These are phyloP conservation scores for Prenolepis imparis DNA, from an alignment of 2,888 invertebrate genomes.

Conservation along the genomic window DNA sequence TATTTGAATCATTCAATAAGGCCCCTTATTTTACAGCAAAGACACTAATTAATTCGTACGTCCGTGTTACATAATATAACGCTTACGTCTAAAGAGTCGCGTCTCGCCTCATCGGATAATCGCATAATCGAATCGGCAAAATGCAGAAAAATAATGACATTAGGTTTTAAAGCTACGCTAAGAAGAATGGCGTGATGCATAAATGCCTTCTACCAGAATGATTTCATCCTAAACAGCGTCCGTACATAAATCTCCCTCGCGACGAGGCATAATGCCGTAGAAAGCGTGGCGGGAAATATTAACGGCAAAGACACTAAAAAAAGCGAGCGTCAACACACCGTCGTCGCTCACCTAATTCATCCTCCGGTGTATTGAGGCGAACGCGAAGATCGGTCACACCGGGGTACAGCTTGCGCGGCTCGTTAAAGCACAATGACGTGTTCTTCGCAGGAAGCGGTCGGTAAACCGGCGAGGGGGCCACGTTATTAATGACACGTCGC, in stretches of 20 bases:
- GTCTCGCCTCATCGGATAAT: background rate
- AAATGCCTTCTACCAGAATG: background rate
- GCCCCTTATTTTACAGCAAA: background rate
- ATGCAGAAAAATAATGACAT: background rate
- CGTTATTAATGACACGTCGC: constrained; percentile 34
- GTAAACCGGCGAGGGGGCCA: background rate
- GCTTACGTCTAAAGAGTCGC: background rate
- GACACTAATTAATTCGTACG: background rate
- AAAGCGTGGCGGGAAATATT: background rate
- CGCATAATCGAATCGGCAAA: background rate
- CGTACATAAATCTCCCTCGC: constrained; percentile 9
- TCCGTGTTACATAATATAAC: background rate
- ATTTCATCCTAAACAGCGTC: constrained; percentile 23
- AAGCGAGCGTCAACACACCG: background rate
- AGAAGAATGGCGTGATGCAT: background rate
- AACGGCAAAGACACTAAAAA: background rate
- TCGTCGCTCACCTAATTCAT: background rate
- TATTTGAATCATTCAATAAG: background rate
- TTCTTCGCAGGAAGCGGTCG: constrained; percentile 4
- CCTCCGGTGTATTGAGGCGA: background rate
- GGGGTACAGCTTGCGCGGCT: background rate
- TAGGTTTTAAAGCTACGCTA: background rate
- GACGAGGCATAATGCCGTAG: background rate
- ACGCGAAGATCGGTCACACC: constrained; percentile 12
- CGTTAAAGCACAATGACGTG: constrained; percentile 14